Percentiles rank a stretch among this genome's conserved stretches.
Conservation (phyloP, 2,113 vertebrate genomes). For the Chlorodrepanis virens region DNA sequence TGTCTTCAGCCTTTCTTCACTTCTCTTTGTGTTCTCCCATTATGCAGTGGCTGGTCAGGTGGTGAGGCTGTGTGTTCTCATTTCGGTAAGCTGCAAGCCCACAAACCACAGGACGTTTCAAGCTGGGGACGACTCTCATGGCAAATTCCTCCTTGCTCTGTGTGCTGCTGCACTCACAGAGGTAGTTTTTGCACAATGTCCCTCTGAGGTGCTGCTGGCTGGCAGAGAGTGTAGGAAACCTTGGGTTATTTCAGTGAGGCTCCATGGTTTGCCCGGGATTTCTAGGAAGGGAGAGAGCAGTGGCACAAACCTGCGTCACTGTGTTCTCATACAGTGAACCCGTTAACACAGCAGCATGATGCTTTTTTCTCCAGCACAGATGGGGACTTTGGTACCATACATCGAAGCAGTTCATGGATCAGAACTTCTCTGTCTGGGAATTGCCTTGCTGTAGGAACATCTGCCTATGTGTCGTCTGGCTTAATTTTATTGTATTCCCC, state of each 20-base stretch:
- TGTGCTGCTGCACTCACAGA: not conserved
- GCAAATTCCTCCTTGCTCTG: not conserved
- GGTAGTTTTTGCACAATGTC: not conserved
- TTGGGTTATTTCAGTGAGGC: not conserved
- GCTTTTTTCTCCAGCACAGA: not conserved
- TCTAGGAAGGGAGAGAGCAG: not conserved
- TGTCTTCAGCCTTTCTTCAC: not conserved
- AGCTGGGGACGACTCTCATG: not conserved
- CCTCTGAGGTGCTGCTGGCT: not conserved
- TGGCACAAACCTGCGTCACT: not conserved
- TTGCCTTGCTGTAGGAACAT: not conserved
- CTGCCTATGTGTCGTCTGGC: not conserved
- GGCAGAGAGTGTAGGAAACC: not conserved
- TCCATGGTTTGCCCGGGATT: not conserved
- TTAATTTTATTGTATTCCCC: not conserved
- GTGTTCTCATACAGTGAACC: not conserved
- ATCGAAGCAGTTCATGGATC: not conserved
- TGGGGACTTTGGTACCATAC: not conserved
- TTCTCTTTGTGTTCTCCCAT: not conserved
- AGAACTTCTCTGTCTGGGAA: not conserved
- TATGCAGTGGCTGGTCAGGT: not conserved
- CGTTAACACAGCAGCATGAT: rapidly evolving
- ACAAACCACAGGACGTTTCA: not conserved
- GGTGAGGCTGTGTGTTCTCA: not conserved
- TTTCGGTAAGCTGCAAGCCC: not conserved